phyloP scores from a whole-genome alignment of 2,113 vertebrate genomes.

The Lamprotornis superbus region DNA sequence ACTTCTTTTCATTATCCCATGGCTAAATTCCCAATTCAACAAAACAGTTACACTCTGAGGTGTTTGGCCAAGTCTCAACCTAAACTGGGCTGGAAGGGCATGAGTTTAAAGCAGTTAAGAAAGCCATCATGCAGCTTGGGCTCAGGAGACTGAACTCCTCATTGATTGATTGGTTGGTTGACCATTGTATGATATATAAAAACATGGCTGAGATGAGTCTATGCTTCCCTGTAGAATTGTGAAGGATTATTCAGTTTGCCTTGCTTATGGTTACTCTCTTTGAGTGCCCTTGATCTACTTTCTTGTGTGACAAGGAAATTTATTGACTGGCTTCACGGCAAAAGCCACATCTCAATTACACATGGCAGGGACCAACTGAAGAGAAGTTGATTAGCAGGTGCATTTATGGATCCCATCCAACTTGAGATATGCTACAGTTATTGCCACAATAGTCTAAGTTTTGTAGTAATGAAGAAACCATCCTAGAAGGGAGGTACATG shows the following conservation, averaged over 20 bases:
- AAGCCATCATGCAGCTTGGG: neutral
- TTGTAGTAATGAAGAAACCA: neutral
- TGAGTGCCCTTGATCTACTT: neutral
- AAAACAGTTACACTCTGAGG: neutral
- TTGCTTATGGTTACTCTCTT: neutral
- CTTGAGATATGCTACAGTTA: neutral
- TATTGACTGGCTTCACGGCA: neutral
- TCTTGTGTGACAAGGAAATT: neutral
- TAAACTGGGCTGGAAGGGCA: neutral
- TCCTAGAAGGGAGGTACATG: neutral
- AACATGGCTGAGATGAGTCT: neutral
- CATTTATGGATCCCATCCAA: neutral
- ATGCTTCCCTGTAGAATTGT: neutral
- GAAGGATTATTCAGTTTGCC: neutral
- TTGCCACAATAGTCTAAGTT: neutral
- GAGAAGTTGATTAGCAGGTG: neutral
- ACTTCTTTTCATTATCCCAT: neutral
- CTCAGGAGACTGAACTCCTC: neutral
- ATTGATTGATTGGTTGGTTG: neutral
- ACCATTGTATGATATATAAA: neutral
- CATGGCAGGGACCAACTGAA: neutral
- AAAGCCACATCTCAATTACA: neutral
- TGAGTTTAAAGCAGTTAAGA: neutral
- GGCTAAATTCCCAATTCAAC: neutral
- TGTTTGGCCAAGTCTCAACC: neutral